Conservation (phyloP, 2,797 vertebrate species). For the Acomys russatus region DNA sequence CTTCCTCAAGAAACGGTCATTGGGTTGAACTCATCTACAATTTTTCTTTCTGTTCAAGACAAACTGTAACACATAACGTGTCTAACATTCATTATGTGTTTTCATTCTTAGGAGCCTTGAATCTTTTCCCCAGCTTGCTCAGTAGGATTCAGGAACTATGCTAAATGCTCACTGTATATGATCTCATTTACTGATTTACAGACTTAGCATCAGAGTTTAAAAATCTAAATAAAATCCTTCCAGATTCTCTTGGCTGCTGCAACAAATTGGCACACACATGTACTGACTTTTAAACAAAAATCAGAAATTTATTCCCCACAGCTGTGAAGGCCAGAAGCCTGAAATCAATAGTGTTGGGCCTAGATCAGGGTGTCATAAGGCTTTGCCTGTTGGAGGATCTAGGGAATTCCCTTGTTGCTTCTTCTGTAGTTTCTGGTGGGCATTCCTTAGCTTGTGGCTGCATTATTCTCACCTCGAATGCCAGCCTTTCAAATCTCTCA, state of each 20-base stretch:
- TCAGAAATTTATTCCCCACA: neutral
- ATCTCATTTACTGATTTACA: conserved; percentile 1
- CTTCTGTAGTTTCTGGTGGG: neutral
- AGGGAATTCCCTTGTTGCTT: neutral
- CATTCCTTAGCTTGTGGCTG: neutral
- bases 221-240: conserved; percentile 45
- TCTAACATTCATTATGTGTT: neutral
- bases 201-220: conserved; percentile 14
- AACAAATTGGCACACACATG: conserved; percentile 43
- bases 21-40: neutral
- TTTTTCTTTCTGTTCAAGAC: conserved; percentile 8
- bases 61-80: conserved; percentile 5
- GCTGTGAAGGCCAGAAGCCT: neutral
- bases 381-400: neutral
- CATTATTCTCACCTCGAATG: neutral
- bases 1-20: neutral
- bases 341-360: neutral
- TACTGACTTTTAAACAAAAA: conserved; percentile 31
- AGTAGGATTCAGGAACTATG: neutral
- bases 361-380: neutral
- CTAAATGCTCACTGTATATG: neutral
- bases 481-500: conserved; percentile 1
- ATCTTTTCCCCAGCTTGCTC: neutral
- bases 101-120: conserved; percentile 22
- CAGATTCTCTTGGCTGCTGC: neutral